Percentiles rank a stretch among this genome's conserved stretches.
These are phyloP conservation scores for Coilia nasus DNA, from an alignment of 2,797 vertebrate species.

Conservation along the genomic window DNA sequence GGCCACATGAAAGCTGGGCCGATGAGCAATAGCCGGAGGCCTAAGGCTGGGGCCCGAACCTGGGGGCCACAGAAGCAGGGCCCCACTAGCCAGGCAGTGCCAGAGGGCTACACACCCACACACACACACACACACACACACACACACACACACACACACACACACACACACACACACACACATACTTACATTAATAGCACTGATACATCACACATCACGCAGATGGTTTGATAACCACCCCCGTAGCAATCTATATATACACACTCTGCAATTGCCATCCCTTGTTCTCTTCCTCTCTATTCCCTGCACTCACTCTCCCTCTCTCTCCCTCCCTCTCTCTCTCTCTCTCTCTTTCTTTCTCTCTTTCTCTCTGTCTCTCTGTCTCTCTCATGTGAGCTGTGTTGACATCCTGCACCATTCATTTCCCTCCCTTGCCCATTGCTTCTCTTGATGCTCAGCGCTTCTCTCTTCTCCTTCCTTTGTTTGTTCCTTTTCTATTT, in stretches of 20 bases:
- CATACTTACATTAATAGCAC: conserved; percentile 72
- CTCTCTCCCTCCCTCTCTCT: conserved; percentile 28
- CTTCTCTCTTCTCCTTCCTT: not conserved
- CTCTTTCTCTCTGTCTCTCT: conserved; percentile 16
- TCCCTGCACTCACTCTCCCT: conserved; percentile 21
- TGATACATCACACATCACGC: conserved; percentile 67
- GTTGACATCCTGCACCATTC: too few relatives aligned
- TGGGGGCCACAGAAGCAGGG: too few relatives aligned
- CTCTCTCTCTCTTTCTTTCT: not conserved
- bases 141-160: conserved; percentile 61
- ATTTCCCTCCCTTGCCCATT: too few relatives aligned
- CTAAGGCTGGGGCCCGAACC: too few relatives aligned
- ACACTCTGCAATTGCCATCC: conserved; percentile 44
- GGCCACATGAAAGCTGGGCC: too few relatives aligned
- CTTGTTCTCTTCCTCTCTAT: conserved; percentile 34
- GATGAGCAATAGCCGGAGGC: too few relatives aligned
- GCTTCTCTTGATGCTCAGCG: too few relatives aligned
- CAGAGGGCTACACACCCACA: not conserved
- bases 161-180: conserved; percentile 18
- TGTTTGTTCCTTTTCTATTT: not conserved
- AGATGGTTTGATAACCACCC: conserved; percentile 65
- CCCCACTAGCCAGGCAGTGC: too few relatives aligned
- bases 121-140: not conserved
- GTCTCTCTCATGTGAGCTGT: not conserved
- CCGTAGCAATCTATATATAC: conserved; percentile 57